A percentile compares a stretch with the other conserved stretches of the same genome.
Conservation (phyloP, 2,797 vertebrate species). For the Crocodylus rhombifer region DNA sequence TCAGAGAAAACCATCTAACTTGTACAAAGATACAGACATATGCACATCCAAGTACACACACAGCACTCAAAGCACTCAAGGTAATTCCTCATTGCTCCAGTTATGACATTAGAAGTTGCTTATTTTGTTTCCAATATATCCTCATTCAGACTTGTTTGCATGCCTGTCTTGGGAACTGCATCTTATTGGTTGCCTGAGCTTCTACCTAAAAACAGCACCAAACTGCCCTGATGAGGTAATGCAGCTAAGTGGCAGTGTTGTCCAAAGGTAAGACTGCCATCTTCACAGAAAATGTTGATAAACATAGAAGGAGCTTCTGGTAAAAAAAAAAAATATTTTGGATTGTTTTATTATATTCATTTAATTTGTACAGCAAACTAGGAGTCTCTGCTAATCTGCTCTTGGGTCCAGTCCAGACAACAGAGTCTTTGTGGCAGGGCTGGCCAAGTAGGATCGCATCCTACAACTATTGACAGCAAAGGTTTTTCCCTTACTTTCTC, state of each 20-base stretch:
- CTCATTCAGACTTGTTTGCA: background rate
- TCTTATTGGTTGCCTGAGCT: background rate
- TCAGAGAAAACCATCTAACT: background rate
- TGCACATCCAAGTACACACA: fast-evolving
- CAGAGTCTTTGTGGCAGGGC: fast-evolving
- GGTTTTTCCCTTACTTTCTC: background rate
- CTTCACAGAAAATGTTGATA: background rate
- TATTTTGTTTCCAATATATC: conserved; percentile 27
- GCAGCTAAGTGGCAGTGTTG: background rate
- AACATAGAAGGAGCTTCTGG: background rate
- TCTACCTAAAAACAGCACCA: background rate
- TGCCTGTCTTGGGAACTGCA: background rate
- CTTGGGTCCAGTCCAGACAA: background rate
- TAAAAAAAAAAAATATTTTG: background rate
- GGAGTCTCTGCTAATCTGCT: background rate
- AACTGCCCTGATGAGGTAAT: background rate
- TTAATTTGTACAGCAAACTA: background rate
- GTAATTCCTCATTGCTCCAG: background rate
- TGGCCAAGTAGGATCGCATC: fast-evolving
- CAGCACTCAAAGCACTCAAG: background rate
- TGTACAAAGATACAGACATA: fast-evolving
- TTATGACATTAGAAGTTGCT: background rate
- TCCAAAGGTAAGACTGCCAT: background rate
- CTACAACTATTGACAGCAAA: fast-evolving
- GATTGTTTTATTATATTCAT: background rate